Percentiles rank a stretch among this genome's conserved stretches.
These are phyloP conservation scores for Hololepta plana DNA, from an alignment of 2,888 invertebrate species.

Conservation along the genomic window DNA sequence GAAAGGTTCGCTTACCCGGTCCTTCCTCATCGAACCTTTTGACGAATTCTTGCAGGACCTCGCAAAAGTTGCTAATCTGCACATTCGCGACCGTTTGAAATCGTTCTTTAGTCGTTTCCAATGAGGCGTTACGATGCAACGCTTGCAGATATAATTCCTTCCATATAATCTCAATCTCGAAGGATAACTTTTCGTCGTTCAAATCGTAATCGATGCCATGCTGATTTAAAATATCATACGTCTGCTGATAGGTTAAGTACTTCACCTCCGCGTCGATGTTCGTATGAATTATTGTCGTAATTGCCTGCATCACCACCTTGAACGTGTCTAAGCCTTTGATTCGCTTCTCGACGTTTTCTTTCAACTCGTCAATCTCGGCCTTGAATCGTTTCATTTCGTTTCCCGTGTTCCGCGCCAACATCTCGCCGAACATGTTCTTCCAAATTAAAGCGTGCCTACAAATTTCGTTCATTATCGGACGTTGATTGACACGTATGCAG, in stretches of 20 bases:
- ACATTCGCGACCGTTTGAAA: constrained; percentile 65
- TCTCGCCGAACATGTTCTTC: constrained; percentile 54
- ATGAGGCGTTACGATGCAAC: constrained; percentile 45
- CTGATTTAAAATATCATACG: constrained; percentile 52
- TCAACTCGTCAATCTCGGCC: constrained; percentile 40
- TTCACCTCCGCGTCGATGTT: constrained; percentile 63
- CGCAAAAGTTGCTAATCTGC: constrained; percentile 52
- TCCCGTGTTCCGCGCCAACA: constrained; percentile 46
- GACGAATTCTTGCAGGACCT: constrained; percentile 45
- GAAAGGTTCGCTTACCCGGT: too few relatives aligned
- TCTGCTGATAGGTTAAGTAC: constrained; percentile 57
- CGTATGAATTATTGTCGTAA: constrained; percentile 52
- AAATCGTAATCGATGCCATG: constrained; percentile 42
- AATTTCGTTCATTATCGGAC: constrained; percentile 49
- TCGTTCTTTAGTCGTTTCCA: constrained; percentile 68
- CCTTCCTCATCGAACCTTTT: constrained; percentile 57
- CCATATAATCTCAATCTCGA: constrained; percentile 49
- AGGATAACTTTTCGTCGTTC: constrained; percentile 36
- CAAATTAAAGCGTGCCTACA: constrained; percentile 62
- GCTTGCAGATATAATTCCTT: constrained; percentile 47
- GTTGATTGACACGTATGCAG: constrained; percentile 56
- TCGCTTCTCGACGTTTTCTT: constrained; percentile 50
- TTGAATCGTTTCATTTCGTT: constrained; percentile 49
- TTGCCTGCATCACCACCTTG: constrained; percentile 70
- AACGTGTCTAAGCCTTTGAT: constrained; percentile 67